phyloP scores from a whole-genome alignment of 2,113 vertebrate species.

The Nyctereutes procyonoides region DNA sequence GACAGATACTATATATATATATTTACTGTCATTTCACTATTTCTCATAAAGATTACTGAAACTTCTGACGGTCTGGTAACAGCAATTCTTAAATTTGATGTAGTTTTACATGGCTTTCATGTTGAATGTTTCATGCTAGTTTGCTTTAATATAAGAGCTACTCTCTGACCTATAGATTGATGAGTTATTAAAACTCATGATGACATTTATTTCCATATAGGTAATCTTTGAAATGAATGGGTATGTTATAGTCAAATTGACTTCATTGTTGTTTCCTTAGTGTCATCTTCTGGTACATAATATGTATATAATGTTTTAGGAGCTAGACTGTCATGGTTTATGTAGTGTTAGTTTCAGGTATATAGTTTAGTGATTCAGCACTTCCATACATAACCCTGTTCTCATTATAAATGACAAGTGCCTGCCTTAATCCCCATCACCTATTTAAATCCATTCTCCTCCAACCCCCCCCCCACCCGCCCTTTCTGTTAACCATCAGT shows the following conservation, averaged over 20 bases:
- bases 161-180: constrained; percentile 36
- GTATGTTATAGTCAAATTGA: constrained; percentile 13
- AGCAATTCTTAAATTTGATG: constrained; percentile 43
- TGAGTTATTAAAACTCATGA: constrained; percentile 4
- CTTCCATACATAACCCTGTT: neutral
- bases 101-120: constrained; percentile 40
- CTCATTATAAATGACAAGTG: neutral
- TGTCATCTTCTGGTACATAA: neutral
- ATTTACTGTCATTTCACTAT: constrained; percentile 34
- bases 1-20: neutral
- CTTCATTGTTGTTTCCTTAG: neutral
- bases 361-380: neutral
- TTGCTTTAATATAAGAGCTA: constrained; percentile 28
- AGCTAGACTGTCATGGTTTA: neutral
- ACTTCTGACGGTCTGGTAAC: neutral
- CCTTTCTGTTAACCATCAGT: neutral
- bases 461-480: rapidly evolving
- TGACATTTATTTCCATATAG: neutral
- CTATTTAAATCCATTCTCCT: neutral
- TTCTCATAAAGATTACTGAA: constrained; percentile 17
- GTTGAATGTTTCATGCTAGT: neutral
- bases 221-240: constrained; percentile 31
- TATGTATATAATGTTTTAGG: constrained; percentile 3
- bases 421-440: neutral
- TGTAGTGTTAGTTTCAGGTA: neutral